Evolutionary conservation across 2,888 invertebrate species (phyloP).

Genomic region (Chrysolina americana): DNA sequence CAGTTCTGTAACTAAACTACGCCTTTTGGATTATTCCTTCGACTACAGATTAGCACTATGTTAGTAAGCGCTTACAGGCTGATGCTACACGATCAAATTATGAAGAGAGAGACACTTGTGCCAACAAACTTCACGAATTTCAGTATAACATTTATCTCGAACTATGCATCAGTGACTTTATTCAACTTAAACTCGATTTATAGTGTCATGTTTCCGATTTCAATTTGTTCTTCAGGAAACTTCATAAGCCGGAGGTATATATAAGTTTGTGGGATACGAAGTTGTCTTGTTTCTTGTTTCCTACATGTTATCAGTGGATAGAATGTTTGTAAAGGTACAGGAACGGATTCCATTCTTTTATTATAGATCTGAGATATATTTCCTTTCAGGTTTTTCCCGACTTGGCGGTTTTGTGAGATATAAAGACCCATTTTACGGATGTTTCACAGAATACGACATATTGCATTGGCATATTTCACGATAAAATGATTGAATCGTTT

Average conservation of each 20-base stretch:
- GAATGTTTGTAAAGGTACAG: conserved; percentile 11
- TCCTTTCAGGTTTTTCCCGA: conserved; percentile 10
- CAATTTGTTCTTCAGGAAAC: conserved; percentile 32
- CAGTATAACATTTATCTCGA: conserved; percentile 22
- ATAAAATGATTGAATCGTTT: conserved; percentile 1
- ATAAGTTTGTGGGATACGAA: conserved; percentile 23
- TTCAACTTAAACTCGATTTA: conserved; percentile 30
- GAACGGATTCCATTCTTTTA: conserved; percentile 5
- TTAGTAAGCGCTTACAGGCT: neutral
- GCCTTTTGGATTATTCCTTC: neutral
- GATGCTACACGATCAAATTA: neutral
- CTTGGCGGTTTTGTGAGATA: neutral
- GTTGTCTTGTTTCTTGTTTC: conserved; percentile 21
- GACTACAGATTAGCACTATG: neutral
- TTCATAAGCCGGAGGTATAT: conserved; percentile 25
- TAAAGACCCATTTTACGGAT: neutral
- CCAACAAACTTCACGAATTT: conserved; percentile 21
- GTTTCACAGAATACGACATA: neutral
- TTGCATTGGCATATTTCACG: neutral
- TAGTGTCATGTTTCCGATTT: conserved; percentile 27
- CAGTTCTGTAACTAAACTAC: too few species aligned
- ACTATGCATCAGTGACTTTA: conserved; percentile 30
- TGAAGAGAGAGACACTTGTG: neutral
- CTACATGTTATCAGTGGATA: neutral
- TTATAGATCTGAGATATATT: neutral